Percentiles rank a stretch among this genome's conserved stretches.
Conservation (phyloP, 2,888 invertebrate species). For the Melieria omissa region DNA sequence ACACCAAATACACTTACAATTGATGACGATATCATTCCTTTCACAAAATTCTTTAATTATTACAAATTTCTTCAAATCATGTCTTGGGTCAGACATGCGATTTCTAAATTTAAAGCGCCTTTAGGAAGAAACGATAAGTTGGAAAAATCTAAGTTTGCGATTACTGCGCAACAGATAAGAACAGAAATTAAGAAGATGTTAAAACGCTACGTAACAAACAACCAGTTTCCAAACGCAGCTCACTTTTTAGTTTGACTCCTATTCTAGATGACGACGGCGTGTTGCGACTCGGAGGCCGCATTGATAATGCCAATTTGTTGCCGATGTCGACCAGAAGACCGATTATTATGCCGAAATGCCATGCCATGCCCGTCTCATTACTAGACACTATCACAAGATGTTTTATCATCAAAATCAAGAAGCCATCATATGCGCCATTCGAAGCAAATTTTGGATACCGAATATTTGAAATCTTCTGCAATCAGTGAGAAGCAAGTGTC, state of each 20-base stretch:
- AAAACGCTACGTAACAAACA: not conserved
- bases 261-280: slow-evolving; percentile 12
- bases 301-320: not conserved
- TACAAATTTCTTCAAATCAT: slow-evolving; percentile 4
- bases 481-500: slow-evolving; percentile 28
- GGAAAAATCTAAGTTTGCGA: not conserved
- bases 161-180: not conserved
- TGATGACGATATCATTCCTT: slow-evolving; percentile 5
- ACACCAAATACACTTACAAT: not conserved
- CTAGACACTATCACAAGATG: slow-evolving; percentile 34
- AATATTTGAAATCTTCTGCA: slow-evolving; percentile 27
- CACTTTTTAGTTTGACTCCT: slow-evolving; percentile 4
- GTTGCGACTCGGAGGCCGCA: slow-evolving; percentile 2
- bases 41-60: slow-evolving; percentile 4
- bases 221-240: not conserved
- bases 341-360: slow-evolving; percentile 29
- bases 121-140: not conserved
- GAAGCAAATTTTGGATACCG: slow-evolving; percentile 37
- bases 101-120: not conserved
- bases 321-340: slow-evolving; percentile 19
- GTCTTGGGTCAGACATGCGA: slow-evolving; percentile 14
- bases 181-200: not conserved
- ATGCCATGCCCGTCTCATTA: slow-evolving; percentile 29
- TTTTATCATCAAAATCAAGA: slow-evolving; percentile 41
- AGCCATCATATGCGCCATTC: not conserved